Conservation (phyloP, 1,140 invertebrate species). For the Mesaphorura yosii region DNA sequence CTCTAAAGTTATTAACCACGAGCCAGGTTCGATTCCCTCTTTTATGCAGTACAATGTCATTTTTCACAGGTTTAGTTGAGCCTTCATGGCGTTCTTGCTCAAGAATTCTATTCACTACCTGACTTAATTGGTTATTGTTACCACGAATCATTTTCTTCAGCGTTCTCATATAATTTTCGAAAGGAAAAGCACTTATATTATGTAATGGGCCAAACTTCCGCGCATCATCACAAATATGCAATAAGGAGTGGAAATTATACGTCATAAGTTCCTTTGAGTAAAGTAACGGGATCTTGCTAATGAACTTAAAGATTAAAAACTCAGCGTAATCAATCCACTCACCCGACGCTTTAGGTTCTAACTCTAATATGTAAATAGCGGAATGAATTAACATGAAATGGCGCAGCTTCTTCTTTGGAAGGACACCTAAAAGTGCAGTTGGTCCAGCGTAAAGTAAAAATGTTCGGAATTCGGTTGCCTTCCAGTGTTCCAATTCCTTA, state of each 20-base stretch:
- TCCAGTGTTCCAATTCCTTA: conserved; percentile 22
- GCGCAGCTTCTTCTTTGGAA: neutral
- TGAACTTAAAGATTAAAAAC: conserved; percentile 5
- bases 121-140: neutral
- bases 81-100: too few species aligned
- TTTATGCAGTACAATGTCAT: too few species aligned
- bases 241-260: conserved; percentile 18
- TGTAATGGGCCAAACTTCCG: conserved; percentile 16
- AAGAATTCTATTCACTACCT: conserved; percentile 9
- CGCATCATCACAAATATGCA: conserved; percentile 21
- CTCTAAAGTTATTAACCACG: too few species aligned
- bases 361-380: conserved; percentile 8
- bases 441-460: conserved; percentile 18
- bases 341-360: neutral
- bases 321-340: conserved; percentile 6
- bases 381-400: conserved; percentile 12
- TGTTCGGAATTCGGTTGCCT: conserved; percentile 17
- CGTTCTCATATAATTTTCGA: conserved; percentile 18
- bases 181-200: conserved; percentile 17
- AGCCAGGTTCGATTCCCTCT: too few species aligned
- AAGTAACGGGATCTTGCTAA: neutral
- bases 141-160: conserved; percentile 14
- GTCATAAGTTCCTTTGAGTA: conserved; percentile 9
- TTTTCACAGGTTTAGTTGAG: too few species aligned
- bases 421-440: conserved; percentile 4